Conservation (phyloP, 92 coral and sea anemone species). For the Bergia puertoricense region DNA sequence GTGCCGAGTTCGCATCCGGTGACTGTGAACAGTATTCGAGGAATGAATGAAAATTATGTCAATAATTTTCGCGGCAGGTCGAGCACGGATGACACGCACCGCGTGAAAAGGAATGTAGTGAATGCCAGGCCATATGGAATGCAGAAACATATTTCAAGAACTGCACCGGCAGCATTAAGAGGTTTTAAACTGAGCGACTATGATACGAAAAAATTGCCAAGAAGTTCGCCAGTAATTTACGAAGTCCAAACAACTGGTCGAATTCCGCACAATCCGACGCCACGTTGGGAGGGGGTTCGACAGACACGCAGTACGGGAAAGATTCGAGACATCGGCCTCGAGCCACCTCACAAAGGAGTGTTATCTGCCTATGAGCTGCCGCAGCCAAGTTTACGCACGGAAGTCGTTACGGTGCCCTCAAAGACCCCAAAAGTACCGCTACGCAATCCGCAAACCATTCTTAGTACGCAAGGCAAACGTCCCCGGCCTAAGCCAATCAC, state of each 20-base stretch:
- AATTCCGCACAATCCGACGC: not conserved
- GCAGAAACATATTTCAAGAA: conserved; percentile 37
- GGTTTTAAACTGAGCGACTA: conserved; percentile 16
- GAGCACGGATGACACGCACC: conserved; percentile 28
- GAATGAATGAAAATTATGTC: conserved; percentile 52
- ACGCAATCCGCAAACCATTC: conserved; percentile 41
- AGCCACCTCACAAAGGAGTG: conserved; percentile 32
- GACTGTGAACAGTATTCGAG: conserved; percentile 83
- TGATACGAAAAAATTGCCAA: conserved; percentile 28
- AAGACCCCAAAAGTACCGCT: conserved; percentile 53
- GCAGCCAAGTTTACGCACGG: conserved; percentile 54
- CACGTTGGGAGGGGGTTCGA: not conserved
- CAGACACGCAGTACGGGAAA: conserved; percentile 44
- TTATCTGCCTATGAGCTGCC: conserved; percentile 74
- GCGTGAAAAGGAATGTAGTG: conserved; percentile 9
- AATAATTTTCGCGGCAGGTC: conserved; percentile 35
- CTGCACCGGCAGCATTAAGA: conserved; percentile 28
- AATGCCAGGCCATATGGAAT: conserved; percentile 47
- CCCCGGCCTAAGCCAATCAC: conserved; percentile 76
- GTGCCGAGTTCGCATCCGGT: conserved; percentile 66
- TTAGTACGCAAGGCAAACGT: conserved; percentile 50
- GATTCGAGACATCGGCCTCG: conserved; percentile 54
- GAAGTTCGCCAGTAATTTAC: conserved; percentile 55
- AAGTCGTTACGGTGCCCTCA: conserved; percentile 62
- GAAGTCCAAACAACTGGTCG: conserved; percentile 47